A percentile compares a stretch with the other conserved stretches of the same genome.
Evolutionary conservation across 2,888 invertebrate genomes (phyloP).

Genomic region (Digitonthophagus gazella): DNA sequence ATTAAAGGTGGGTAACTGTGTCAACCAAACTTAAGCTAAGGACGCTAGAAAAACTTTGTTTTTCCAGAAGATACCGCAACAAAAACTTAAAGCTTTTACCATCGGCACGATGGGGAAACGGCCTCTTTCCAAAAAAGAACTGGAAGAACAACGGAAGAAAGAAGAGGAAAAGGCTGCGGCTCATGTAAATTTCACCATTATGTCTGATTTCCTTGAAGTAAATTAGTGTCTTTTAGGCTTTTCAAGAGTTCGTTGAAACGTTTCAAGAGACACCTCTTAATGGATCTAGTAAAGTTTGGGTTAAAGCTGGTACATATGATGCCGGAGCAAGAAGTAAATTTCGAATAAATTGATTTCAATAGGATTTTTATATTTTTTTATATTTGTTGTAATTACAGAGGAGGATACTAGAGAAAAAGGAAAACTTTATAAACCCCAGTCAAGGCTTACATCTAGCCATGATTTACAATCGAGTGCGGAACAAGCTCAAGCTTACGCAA

Average conservation of each 20-base stretch:
- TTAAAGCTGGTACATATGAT: conserved; percentile 97
- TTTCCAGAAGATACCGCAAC: conserved; percentile 55
- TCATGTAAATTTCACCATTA: conserved; percentile 60
- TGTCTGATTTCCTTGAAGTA: too few relatives aligned
- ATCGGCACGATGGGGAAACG: conserved; percentile 73
- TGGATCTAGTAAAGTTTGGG: conserved; percentile 87
- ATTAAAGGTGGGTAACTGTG: conserved; percentile 13
- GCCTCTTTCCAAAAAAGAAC: conserved; percentile 74
- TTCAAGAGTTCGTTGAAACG: conserved; percentile 96
- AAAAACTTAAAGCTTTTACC: conserved; percentile 74
- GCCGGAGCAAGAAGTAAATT: conserved; percentile 84
- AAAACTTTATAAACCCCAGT: conserved; percentile 89
- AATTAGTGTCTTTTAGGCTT: conserved; percentile 61
- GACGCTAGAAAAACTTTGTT: conserved; percentile 8
- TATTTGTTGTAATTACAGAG: conserved; percentile 55
- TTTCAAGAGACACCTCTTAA: conserved; percentile 85
- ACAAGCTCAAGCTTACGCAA: conserved; percentile 68
- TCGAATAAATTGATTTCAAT: too few relatives aligned
- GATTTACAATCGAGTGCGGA: conserved; percentile 61
- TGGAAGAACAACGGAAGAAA: conserved; percentile 83
- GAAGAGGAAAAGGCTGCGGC: conserved; percentile 90
- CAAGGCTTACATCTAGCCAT: conserved; percentile 58
- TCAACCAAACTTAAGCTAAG: not conserved
- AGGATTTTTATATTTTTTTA: conserved; percentile 31
- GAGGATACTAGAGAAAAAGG: conserved; percentile 88